Base-by-base conservation (phyloP, 2,888 invertebrate species). In the Argyresthia goedartella region DNA sequence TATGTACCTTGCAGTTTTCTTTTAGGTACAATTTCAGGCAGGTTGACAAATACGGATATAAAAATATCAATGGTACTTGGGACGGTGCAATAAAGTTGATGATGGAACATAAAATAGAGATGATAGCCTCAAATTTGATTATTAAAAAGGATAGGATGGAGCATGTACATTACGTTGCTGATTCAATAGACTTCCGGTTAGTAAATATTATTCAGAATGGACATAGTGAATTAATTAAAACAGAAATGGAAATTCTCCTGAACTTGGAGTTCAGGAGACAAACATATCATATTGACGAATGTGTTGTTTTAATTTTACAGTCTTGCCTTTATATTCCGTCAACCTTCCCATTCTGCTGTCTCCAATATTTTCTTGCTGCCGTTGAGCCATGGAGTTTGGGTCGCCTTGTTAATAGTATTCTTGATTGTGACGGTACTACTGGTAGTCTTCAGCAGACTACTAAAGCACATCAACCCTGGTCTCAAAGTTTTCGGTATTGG, bases 311-410 rank as follows among this genome's bases (percentile, higher is more conserved):
- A 43, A 61, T 62, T 66, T 4, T 67, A 63, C 64, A 88, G 90
- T 25, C 84, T 88, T 0, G 81, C 88, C 3, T 85, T 90, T 53
- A 80, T 91, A 64, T 91, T 91, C 68, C 88, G 89, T 0, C 91
- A 91, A 66, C 91, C 91, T 1, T 74, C 89, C 2, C 79, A 89
- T 13, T 89, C 91, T 0, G 85, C 89, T 0, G 89, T 91, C 41
- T 77, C 82, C 41, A 91, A 91, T 67, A 89, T 91, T 57, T 91
- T 90, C 67, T 63, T 88, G 47, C 71, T 90, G 67, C 90, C 91
- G 50, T 90, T 91, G 69, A 79, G 81, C 57, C 60, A 67, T 54
- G 85, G 86, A 55, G 90, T 91, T 58, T 91, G 91, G 91, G 61
- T 77, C 16, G 80, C 75, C 14, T 53, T 62, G 52, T 68, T 52